Evolutionary conservation across 2,113 vertebrate genomes (phyloP), one percentile per base, ranked within the genome.

Genomic region (Bubo bubo): DNA sequence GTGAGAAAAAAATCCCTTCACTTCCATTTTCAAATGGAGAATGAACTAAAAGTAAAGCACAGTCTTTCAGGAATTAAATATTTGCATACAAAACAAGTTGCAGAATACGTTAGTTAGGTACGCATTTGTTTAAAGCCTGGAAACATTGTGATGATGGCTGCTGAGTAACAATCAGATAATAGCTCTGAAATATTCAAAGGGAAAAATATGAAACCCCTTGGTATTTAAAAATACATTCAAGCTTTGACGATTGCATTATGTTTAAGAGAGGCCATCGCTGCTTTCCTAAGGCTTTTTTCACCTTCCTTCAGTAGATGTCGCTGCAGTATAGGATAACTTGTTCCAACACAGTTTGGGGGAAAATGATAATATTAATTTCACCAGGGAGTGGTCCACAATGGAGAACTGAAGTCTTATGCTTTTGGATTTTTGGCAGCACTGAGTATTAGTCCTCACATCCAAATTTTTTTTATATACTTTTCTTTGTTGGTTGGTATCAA

Each of bases 291-390:
- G 22, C 23, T 27, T 71, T 87, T 95, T 94, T 93, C 35, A 1
- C 52, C 92, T 96, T 95, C 19, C 35, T 88, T 95, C 98, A 97
- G 76, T 87, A 98, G 98, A 90, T 98, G 98, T 98, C 98, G 97
- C 93, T 98, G 94, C 93, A 95, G 82, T 53, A 94, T 93, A 97
- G 90, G 63, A 28, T 39, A 87, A 90, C 20, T 32, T n/a, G 37
- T 81, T 60, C 76, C 59, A 59, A 59, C 22, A 10, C 10, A 30
- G 39, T 21, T 84, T 49, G 34, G 43, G 13, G 55, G 67, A 43
- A 72, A 53, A 79, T 24, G 21, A 6, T 32, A 35, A n/a, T 32
- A 10, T 5, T 47, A 3, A 8, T 91, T 93, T 88, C 53, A 64
- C 28, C 45, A 50, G 95, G 77, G 89, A 97, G 95, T 85, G 94